Conservation (phyloP, 2,113 vertebrate genomes). For the Eclectus roratus region DNA sequence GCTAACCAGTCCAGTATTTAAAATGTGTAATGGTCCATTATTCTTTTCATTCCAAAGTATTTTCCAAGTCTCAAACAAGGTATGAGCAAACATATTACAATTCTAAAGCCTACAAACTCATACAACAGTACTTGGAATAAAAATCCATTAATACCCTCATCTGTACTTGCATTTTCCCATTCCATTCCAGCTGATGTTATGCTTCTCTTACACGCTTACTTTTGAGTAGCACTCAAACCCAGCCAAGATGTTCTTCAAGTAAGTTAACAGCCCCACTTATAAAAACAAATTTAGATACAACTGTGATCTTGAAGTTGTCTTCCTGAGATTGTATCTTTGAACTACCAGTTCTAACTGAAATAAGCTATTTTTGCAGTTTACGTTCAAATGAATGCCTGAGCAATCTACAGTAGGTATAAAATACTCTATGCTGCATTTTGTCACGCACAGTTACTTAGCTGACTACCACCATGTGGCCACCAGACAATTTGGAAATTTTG, state of each 20-base stretch:
- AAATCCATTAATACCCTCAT: neutral
- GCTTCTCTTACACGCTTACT: neutral
- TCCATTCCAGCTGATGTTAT: neutral
- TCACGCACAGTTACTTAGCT: neutral
- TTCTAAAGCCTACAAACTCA: neutral
- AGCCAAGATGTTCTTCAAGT: neutral
- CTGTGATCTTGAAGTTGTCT: neutral
- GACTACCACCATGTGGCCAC: neutral
- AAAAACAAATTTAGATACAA: neutral
- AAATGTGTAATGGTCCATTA: neutral
- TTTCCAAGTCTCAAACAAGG: neutral
- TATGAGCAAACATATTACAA: neutral
- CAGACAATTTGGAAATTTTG: neutral
- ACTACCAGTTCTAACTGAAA: neutral
- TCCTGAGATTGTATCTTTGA: neutral
- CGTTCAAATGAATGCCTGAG: neutral
- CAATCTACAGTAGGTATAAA: neutral
- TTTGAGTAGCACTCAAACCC: neutral
- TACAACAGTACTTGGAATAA: neutral
- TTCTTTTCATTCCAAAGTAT: neutral
- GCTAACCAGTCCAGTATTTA: neutral
- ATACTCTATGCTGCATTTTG: neutral
- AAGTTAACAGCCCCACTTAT: neutral
- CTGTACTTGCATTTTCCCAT: neutral
- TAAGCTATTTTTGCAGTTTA: neutral